Evolutionary conservation across 2,888 invertebrate species (phyloP).

Genomic region (Drosophila dives): DNA sequence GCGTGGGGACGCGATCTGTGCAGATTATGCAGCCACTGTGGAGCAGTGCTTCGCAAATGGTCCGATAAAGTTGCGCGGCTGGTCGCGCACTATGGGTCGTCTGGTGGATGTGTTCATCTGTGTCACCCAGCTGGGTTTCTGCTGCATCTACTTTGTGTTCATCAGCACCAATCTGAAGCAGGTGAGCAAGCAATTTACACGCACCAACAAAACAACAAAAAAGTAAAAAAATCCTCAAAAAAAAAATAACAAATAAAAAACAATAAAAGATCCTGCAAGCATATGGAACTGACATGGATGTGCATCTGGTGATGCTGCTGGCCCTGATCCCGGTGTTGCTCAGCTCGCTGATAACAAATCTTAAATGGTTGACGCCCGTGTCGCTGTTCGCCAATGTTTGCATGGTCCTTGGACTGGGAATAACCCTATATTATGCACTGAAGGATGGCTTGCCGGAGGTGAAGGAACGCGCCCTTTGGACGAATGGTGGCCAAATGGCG

Average conservation of each 20-base stretch:
- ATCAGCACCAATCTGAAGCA: conserved; percentile 93
- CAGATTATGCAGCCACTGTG: conserved; percentile 93
- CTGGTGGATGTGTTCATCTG: conserved; percentile 94
- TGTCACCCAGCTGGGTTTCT: conserved; percentile 98
- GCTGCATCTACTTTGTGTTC: conserved; percentile 98
- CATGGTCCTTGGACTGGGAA: conserved; percentile 93
- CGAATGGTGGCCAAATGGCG: conserved; percentile 89
- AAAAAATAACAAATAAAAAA: not conserved
- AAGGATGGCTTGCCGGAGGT: conserved; percentile 90
- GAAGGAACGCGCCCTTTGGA: conserved; percentile 87
- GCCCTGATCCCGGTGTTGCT: conserved; percentile 90
- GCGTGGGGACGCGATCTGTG: conserved; percentile 86
- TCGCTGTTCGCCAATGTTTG: conserved; percentile 95
- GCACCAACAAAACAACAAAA: not conserved
- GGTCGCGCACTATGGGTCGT: conserved; percentile 88
- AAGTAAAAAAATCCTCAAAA: not conserved
- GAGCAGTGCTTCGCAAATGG: conserved; percentile 92
- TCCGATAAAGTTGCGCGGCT: conserved; percentile 87
- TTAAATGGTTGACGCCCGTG: conserved; percentile 95
- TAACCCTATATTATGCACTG: conserved; percentile 94
- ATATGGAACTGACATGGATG: conserved; percentile 87
- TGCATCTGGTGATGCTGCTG: conserved; percentile 89
- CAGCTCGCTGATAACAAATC: conserved; percentile 91
- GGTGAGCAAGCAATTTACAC: conserved; percentile 84
- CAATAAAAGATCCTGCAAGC: conserved; percentile 88